Evolutionary conservation across 2,113 vertebrate genomes (phyloP), one percentile per base, ranked within the genome.

Genomic region (Antigone vipio): DNA sequence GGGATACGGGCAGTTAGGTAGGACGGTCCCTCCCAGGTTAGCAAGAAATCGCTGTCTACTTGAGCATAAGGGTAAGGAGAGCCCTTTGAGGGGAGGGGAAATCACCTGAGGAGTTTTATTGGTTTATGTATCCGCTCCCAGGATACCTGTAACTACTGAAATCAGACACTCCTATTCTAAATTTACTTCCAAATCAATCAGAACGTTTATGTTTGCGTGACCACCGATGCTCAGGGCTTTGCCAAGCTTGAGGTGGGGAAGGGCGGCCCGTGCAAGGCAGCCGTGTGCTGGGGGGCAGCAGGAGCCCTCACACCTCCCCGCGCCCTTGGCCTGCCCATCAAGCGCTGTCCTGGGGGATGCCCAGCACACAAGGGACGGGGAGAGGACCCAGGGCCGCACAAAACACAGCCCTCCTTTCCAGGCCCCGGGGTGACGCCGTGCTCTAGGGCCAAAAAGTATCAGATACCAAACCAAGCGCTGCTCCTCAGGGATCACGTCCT

Each of bases 351-450:
- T 12, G 12, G 26, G 15, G 12, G 7, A 17, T 64, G 18, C 6
- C 24, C 1, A 3, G 10, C 8, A 3, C 58, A 14, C 9, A 56
- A 0, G 1, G 21, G 5, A 71, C 5, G 3, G n/a, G 23, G 3
- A 3, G 5, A 50, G n/a, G n/a, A 84, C 5, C 12, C 38, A 53
- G 11, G 27, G 27, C 11, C 7, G 2, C 29, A 35, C 4, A 60
- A 75, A 71, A 56, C 40, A 50, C 9, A 60, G 18, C 19, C 13
- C 13, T 76, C 9, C 47, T n/a, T 62, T 79, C 50, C 34, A 62
- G 22, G 29, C 4, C 18, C 8, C 3, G 7, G 63, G 16, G 24
- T 22, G 6, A 29, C 1, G 1, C 9, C 23, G 21, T 4, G 9
- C 34, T 75, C 13, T 34, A 49, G 5, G 9, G 35, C 24, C 29